phyloP scores from a whole-genome alignment of 1,140 invertebrate genomes.

The Drosophila sp. region DNA sequence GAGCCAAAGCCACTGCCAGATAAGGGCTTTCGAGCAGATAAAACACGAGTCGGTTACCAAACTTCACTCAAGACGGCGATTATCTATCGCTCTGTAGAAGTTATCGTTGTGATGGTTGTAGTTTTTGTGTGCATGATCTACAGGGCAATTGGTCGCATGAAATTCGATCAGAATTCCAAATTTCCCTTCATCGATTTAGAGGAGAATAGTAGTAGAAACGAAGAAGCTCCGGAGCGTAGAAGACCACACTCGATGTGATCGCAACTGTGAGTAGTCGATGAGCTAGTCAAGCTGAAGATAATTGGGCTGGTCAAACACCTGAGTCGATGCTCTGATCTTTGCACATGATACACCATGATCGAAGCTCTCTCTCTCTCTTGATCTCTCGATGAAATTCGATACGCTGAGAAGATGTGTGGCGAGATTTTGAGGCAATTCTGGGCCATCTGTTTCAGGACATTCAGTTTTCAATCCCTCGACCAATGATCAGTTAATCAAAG shows the following conservation, averaged over 20 bases:
- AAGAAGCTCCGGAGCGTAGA: background rate
- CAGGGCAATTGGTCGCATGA: background rate
- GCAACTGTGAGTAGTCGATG: slow-evolving; percentile 46
- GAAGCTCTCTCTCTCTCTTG: slow-evolving; percentile 7
- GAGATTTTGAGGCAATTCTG: slow-evolving; percentile 23
- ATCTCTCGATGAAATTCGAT: slow-evolving; percentile 45
- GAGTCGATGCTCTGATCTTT: slow-evolving; percentile 27
- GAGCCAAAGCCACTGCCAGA: background rate
- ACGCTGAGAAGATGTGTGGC: slow-evolving; percentile 69
- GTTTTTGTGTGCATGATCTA: background rate
- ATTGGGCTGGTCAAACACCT: slow-evolving; percentile 69
- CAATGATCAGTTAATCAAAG: slow-evolving; percentile 75
- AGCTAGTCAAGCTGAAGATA: slow-evolving; percentile 51
- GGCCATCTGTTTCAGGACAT: slow-evolving; percentile 45
- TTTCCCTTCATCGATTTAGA: slow-evolving; percentile 14
- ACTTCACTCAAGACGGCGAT: background rate
- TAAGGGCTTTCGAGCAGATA: background rate
- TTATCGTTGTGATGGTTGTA: background rate
- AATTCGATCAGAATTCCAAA: slow-evolving; percentile 12
- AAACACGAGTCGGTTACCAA: background rate
- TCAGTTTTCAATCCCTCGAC: slow-evolving; percentile 1
- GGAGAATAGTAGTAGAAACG: background rate
- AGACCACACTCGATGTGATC: slow-evolving; percentile 47
- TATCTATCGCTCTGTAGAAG: background rate
- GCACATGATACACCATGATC: slow-evolving; percentile 35